Evolutionary conservation across 2,888 invertebrate genomes (phyloP).

Genomic region (Acrocera orbiculus): DNA sequence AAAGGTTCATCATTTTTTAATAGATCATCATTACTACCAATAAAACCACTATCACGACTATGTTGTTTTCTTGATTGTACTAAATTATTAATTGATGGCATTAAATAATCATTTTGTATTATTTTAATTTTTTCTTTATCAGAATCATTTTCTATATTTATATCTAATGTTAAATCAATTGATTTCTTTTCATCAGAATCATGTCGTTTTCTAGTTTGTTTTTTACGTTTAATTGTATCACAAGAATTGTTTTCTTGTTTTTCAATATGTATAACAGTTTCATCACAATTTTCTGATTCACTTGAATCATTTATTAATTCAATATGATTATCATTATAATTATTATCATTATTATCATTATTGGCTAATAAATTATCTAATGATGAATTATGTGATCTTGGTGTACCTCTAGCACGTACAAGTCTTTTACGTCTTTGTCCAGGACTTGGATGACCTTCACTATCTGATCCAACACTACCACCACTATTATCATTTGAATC

Average conservation of each 20-base stretch:
- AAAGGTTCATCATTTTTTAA: conserved; percentile 37
- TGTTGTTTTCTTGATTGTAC: conserved; percentile 58
- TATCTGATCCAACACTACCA: conserved; percentile 78
- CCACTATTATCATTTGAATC: conserved; percentile 62
- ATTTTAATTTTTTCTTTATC: conserved; percentile 45
- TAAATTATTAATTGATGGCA: conserved; percentile 37
- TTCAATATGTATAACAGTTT: conserved; percentile 47
- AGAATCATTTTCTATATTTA: conserved; percentile 41
- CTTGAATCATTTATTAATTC: conserved; percentile 42
- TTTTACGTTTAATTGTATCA: conserved; percentile 70
- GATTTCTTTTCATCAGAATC: conserved; percentile 37
- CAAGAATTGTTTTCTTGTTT: conserved; percentile 51
- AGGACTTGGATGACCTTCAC: conserved; percentile 74
- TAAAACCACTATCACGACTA: conserved; percentile 74
- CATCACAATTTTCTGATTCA: conserved; percentile 54
- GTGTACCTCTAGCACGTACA: conserved; percentile 66
- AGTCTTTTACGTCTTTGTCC: conserved; percentile 66
- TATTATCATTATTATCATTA: conserved; percentile 32
- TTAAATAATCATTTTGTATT: conserved; percentile 45
- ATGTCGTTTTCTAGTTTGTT: conserved; percentile 51
- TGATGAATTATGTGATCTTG: conserved; percentile 65
- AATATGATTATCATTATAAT: conserved; percentile 24
- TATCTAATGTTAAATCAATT: conserved; percentile 37
- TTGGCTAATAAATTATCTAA: conserved; percentile 58
- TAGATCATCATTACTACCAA: conserved; percentile 75